A percentile compares a stretch with the other conserved stretches of the same genome.
These are phyloP conservation scores for Diadegma fenestrale DNA, from an alignment of 2,888 invertebrate genomes.

Conservation along the genomic window DNA sequence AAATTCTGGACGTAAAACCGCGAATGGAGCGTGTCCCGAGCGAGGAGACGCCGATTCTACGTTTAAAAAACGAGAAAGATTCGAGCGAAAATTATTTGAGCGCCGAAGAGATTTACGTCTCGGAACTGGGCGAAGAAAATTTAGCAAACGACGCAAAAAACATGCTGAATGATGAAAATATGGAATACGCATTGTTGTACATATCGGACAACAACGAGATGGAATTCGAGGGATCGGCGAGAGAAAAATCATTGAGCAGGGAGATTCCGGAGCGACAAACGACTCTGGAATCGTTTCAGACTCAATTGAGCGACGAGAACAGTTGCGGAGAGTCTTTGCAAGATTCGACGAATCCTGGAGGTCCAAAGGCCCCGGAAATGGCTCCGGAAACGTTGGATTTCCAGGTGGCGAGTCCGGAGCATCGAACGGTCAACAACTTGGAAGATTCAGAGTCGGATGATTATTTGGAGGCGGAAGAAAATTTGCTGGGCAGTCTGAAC, in stretches of 20 bases:
- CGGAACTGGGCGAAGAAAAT: constrained; percentile 11
- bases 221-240: constrained; percentile 1
- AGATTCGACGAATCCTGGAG: background rate
- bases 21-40: background rate
- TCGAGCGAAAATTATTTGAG: background rate
- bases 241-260: background rate
- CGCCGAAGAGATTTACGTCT: constrained; percentile 16
- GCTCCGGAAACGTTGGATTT: background rate
- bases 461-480: constrained; percentile 74
- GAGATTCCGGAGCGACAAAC: background rate
- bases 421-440: background rate
- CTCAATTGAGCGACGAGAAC: background rate
- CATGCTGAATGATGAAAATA: constrained; percentile 68
- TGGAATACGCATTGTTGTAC: constrained; percentile 76
- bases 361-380: background rate
- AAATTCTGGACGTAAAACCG: constrained; percentile 17
- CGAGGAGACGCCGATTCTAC: background rate
- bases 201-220: constrained; percentile 65
- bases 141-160: constrained; percentile 69
- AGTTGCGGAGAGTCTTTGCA: background rate
- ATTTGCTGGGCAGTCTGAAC: constrained; percentile 81
- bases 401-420: background rate
- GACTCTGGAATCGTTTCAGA: background rate
- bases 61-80: background rate
- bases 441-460: constrained; percentile 76